Evolutionary conservation across 2,113 vertebrate species (phyloP).

Genomic region (Lampris incognitus): DNA sequence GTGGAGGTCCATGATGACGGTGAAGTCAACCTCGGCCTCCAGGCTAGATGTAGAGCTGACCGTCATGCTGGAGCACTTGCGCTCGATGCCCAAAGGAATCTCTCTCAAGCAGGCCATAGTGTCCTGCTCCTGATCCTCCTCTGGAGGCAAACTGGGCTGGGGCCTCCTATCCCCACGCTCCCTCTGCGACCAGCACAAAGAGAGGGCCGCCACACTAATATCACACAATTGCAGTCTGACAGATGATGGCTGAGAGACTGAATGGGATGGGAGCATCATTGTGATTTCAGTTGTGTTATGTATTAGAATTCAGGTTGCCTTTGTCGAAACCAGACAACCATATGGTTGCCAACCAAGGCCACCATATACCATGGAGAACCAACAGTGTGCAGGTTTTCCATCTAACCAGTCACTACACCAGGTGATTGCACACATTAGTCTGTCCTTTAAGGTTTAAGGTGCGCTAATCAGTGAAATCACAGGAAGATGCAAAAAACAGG

Average conservation of each 20-base stretch:
- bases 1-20: slow-evolving; percentile 90
- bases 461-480: too few species aligned
- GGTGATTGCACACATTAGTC: too few species aligned
- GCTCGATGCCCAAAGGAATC: slow-evolving; percentile 91
- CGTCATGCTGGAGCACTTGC: slow-evolving; percentile 96
- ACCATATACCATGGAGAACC: too few species aligned
- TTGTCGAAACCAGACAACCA: too few species aligned
- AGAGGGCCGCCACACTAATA: slow-evolving; percentile 33
- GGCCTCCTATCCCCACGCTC: slow-evolving; percentile 74
- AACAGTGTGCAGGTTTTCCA: too few species aligned
- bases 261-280: slow-evolving; percentile 1
- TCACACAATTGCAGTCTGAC: background rate
- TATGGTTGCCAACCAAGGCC: too few species aligned
- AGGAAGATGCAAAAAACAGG: too few species aligned
- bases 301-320: too few species aligned
- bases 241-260: slow-evolving; percentile 13
- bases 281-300: too few species aligned
- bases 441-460: too few species aligned
- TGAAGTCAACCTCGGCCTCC: slow-evolving; percentile 96
- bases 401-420: too few species aligned
- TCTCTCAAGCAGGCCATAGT: slow-evolving; percentile 88
- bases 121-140: slow-evolving; percentile 92
- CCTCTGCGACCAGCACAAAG: slow-evolving; percentile 73
- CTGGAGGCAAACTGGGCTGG: slow-evolving; percentile 63
- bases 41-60: slow-evolving; percentile 96